Evolutionary conservation across 2,113 vertebrate genomes (phyloP), one percentile per base, ranked within the genome.

Genomic region (Vombatus ursinus): DNA sequence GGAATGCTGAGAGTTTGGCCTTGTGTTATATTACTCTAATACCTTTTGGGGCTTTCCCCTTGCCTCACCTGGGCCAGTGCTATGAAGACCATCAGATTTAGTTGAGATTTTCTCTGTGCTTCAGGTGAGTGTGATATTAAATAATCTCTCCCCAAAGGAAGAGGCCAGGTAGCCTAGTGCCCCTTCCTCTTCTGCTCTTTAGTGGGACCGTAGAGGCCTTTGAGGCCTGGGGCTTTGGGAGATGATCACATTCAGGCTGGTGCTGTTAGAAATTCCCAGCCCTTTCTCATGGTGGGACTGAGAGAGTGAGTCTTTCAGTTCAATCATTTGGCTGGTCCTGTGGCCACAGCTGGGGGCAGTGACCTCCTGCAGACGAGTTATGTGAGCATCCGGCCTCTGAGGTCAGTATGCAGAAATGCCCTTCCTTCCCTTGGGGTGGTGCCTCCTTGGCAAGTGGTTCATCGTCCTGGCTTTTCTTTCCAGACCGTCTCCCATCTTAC

Each of bases 401-500:
- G 19, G 3, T 14, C 19, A 16, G 7, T 8, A 1, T 25, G 51
- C 26, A 8, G 26, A 25, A 0, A n/a, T 1, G 3, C 57, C 47
- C 22, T 90, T 1, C 37, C 31, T 11, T 22, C 8, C 47, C 19
- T 24, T 0, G 1, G 89, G 54, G 11, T 12, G 24, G 50, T 22
- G 24, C 54, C 0, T 1, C 44, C 50, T 10, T 16, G 0, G 1
- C n/a, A 1, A 84, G 89, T 44, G n/a, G 11, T 0, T 50, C 48
- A 0, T 0, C 1, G 53, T 12, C n/a, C 25, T 68, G 57, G 11
- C 3, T 2, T 16, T 50, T 47, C 25, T 89, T 92, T 91, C 8
- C 98, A 99, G 99, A 98, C 99, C 99, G 0, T 99, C 99, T 0
- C 98, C 98, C 0, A 99, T 99, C 97, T 99, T 99, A 84, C 99